phyloP scores from a whole-genome alignment of 2,888 invertebrate species.

The Tineola bisselliella region DNA sequence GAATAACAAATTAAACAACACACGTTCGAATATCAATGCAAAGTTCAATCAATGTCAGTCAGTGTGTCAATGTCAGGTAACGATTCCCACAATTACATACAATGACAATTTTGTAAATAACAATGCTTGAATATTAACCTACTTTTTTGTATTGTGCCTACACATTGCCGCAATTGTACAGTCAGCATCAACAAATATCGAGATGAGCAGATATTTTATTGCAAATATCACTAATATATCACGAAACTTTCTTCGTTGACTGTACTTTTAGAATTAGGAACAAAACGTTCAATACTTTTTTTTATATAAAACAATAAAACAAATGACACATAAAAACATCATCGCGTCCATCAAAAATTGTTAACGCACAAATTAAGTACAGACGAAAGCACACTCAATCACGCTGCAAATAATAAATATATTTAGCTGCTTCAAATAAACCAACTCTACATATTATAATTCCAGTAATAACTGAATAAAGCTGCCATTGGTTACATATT shows the following conservation, averaged over 20 bases:
- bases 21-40: neutral
- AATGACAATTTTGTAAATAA: neutral
- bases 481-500: too few relatives aligned
- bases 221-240: too few relatives aligned
- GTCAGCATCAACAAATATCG: too few relatives aligned
- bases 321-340: neutral
- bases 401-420: neutral
- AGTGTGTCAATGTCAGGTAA: neutral
- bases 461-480: neutral
- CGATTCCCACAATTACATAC: neutral
- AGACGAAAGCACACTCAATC: neutral
- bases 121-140: neutral
- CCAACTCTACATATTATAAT: neutral
- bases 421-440: neutral
- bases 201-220: too few relatives aligned
- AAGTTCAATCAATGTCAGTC: neutral
- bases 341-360: neutral
- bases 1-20: too few relatives aligned
- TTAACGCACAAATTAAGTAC: neutral
- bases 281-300: too few relatives aligned
- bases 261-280: too few relatives aligned
- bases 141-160: neutral
- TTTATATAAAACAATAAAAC: neutral
- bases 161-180: neutral
- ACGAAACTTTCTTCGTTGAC: too few relatives aligned